Conservation (phyloP, 2,113 vertebrate genomes). For the Clarias macrocephalus region DNA sequence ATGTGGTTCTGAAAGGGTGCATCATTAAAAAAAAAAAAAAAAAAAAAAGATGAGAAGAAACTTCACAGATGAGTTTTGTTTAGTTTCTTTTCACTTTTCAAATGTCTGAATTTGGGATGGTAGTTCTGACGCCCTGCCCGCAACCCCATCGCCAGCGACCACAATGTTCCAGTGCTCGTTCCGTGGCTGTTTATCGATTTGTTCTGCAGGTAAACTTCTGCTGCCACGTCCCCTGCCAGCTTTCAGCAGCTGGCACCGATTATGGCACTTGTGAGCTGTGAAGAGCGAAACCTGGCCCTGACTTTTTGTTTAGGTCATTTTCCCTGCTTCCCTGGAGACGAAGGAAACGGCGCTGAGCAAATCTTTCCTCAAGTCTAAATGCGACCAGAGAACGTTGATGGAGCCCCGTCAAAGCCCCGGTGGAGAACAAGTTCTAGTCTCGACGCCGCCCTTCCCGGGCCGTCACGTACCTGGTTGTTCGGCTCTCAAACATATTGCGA, state of each 20-base stretch:
- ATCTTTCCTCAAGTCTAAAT: constrained; percentile 33
- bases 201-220: constrained; percentile 47
- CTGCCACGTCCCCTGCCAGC: constrained; percentile 53
- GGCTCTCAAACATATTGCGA: background rate
- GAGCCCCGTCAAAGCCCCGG: background rate
- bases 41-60: background rate
- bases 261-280: constrained; percentile 65
- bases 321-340: constrained; percentile 19
- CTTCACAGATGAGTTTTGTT: background rate
- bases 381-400: background rate
- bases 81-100: background rate
- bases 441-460: background rate
- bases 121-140: constrained; percentile 2
- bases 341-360: constrained; percentile 33
- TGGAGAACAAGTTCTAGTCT: background rate
- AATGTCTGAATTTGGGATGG: background rate
- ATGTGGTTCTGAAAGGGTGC: background rate
- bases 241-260: constrained; percentile 64
- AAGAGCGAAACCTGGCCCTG: constrained; percentile 60
- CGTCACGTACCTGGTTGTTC: background rate
- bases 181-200: constrained; percentile 27
- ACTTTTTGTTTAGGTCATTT: constrained; percentile 50
- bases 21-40: background rate
- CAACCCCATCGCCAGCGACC: background rate
- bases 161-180: background rate